phyloP scores from a whole-genome alignment of 2,113 vertebrate genomes.

The Larimichthys crocea region DNA sequence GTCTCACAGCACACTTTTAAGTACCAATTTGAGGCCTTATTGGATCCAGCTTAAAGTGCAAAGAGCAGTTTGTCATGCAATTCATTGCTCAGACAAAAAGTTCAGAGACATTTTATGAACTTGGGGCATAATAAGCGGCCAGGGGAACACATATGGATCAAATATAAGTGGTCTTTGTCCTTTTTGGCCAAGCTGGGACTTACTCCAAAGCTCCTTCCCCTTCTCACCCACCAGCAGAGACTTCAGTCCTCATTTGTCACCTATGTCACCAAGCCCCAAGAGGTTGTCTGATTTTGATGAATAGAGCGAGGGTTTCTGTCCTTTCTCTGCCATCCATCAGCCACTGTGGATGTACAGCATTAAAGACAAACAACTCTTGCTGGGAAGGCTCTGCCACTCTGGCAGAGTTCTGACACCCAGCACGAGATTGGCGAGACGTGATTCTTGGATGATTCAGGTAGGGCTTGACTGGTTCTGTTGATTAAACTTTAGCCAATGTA shows the following conservation, averaged over 20 bases:
- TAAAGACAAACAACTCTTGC: conserved; percentile 53
- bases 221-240: conserved; percentile 44
- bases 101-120: conserved; percentile 65
- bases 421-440: neutral
- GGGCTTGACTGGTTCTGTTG: neutral
- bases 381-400: conserved; percentile 6
- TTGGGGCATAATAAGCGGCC: conserved; percentile 40
- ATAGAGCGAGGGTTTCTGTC: conserved; percentile 58
- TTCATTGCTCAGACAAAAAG: conserved; percentile 68
- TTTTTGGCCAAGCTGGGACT: conserved; percentile 50
- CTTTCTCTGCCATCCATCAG: conserved; percentile 71
- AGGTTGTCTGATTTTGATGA: conserved; percentile 76
- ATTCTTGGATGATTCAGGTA: neutral
- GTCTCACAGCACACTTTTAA: conserved; percentile 70
- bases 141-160: conserved; percentile 45
- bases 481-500: neutral
- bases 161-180: conserved; percentile 42
- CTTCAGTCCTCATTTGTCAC: conserved; percentile 71
- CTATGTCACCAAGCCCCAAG: conserved; percentile 52
- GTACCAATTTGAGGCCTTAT: conserved; percentile 76
- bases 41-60: conserved; percentile 72
- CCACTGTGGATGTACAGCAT: conserved; percentile 52
- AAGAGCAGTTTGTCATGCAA: conserved; percentile 75
- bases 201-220: conserved; percentile 33
- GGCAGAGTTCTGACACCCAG: conserved; percentile 6